A percentile compares a stretch with the other conserved stretches of the same genome.
These are phyloP conservation scores for Pheosia gnoma DNA, from an alignment of 2,888 invertebrate genomes.

Conservation along the genomic window DNA sequence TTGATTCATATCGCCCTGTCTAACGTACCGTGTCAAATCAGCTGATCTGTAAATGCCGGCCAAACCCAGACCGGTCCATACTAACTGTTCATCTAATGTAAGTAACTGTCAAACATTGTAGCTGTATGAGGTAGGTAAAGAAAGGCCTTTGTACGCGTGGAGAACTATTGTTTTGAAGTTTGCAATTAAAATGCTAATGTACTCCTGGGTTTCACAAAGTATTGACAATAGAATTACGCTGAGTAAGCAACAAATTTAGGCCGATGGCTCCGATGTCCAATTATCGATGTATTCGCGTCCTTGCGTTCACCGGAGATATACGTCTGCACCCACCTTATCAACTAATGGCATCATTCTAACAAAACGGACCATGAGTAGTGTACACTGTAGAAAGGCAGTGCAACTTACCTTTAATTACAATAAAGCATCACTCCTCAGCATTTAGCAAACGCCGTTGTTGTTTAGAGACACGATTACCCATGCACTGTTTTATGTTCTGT, in stretches of 20 bases:
- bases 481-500: slow-evolving; percentile 40
- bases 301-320: slow-evolving; percentile 74
- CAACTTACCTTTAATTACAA: slow-evolving; percentile 72
- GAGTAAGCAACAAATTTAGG: slow-evolving; percentile 36
- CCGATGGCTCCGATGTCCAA: slow-evolving; percentile 46
- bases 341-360: slow-evolving; percentile 71
- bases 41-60: slow-evolving; percentile 47
- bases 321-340: slow-evolving; percentile 68
- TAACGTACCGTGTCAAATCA: slow-evolving; percentile 39
- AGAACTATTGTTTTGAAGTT: slow-evolving; percentile 35
- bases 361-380: slow-evolving; percentile 45
- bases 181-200: slow-evolving; percentile 34
- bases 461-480: slow-evolving; percentile 43
- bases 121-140: slow-evolving; percentile 25
- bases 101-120: slow-evolving; percentile 38
- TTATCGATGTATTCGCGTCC: slow-evolving; percentile 58
- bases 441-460: slow-evolving; percentile 41
- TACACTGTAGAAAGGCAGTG: slow-evolving; percentile 58
- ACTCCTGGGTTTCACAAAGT: slow-evolving; percentile 21
- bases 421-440: slow-evolving; percentile 59
- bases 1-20: slow-evolving; percentile 18
- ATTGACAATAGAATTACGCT: slow-evolving; percentile 33
- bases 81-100: slow-evolving; percentile 47
- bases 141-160: not conserved
- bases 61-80: slow-evolving; percentile 37